These are phyloP conservation scores for Cyprinodon variegatus DNA, from an alignment of 2,113 vertebrate genomes.

Conservation along the genomic window DNA sequence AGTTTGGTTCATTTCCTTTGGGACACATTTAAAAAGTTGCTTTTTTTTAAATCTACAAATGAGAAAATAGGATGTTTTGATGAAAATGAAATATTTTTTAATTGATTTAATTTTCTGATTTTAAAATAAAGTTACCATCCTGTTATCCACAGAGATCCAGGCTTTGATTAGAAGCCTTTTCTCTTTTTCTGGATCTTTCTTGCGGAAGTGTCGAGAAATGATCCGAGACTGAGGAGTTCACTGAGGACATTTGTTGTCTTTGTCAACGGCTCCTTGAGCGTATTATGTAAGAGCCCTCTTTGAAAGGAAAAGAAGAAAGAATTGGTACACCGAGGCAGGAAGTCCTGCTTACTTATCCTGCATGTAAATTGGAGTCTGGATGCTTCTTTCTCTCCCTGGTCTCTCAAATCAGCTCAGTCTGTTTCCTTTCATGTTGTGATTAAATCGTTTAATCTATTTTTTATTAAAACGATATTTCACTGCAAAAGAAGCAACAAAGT, in stretches of 20 bases:
- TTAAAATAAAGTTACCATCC: neutral
- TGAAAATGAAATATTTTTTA: neutral
- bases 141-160: neutral
- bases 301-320: constrained; percentile 22
- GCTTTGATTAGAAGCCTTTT: neutral
- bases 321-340: constrained; percentile 36
- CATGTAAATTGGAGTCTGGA: constrained; percentile 36
- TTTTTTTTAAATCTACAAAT: neutral
- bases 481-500: no score
- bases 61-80: neutral
- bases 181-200: neutral
- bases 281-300: constrained; percentile 69
- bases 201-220: neutral
- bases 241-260: constrained; percentile 47
- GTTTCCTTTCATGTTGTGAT: neutral
- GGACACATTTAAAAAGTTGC: neutral
- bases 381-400: constrained; percentile 51
- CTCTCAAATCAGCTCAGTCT: constrained; percentile 22
- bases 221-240: constrained; percentile 24
- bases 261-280: constrained; percentile 17
- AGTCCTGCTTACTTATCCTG: constrained; percentile 50
- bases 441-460: neutral
- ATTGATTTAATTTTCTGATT: neutral
- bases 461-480: neutral
- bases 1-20: neutral